These are phyloP conservation scores for Maylandia zebra DNA, from an alignment of 2,113 vertebrate genomes.

Conservation along the genomic window DNA sequence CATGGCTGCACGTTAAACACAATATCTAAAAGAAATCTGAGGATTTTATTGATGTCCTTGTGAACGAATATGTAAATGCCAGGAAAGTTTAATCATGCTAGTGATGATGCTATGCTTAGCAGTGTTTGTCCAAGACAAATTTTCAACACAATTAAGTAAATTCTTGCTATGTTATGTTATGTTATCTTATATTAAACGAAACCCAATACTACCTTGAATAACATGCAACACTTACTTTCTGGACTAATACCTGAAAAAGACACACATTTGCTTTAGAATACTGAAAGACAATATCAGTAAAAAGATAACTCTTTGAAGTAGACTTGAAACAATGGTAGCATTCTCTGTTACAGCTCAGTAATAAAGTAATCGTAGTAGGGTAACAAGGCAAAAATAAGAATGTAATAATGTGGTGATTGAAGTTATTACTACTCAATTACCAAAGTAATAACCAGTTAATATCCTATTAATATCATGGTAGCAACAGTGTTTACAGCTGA, in stretches of 20 bases:
- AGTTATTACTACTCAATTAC: background rate
- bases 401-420: background rate
- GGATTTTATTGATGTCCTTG: background rate
- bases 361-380: background rate
- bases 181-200: background rate
- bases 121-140: background rate
- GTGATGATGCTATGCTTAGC: background rate
- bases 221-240: background rate
- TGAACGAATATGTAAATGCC: background rate
- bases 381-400: background rate
- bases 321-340: background rate
- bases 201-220: background rate
- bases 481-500: background rate
- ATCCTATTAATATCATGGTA: background rate
- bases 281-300: background rate
- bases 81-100: background rate
- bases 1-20: background rate
- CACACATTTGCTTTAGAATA: background rate
- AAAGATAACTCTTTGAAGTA: background rate
- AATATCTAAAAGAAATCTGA: background rate
- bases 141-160: background rate
- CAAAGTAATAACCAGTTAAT: background rate
- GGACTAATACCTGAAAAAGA: background rate
- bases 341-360: background rate
- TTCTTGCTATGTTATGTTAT: background rate